Conservation (phyloP, 2,888 invertebrate genomes). For the Synergus umbraculus region DNA sequence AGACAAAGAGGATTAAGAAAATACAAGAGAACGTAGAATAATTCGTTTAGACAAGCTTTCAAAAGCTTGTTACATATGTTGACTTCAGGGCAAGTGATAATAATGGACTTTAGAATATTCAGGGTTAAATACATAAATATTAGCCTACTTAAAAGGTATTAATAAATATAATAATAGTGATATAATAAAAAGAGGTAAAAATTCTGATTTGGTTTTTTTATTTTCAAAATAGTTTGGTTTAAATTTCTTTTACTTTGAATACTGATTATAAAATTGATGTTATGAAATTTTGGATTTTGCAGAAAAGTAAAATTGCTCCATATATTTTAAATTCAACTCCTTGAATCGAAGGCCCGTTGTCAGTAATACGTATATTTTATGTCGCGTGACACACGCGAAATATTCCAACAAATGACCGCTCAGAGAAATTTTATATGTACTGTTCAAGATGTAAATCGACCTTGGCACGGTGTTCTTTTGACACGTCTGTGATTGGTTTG, state of each 20-base stretch:
- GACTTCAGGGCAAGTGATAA: conserved; percentile 46
- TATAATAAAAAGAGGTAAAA: too few species aligned
- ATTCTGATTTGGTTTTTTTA: background rate
- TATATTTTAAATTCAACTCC: background rate
- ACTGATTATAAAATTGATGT: too few species aligned
- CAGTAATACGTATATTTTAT: conserved; percentile 5
- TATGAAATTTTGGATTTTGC: background rate
- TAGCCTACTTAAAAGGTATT: background rate
- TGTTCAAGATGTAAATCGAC: conserved; percentile 17
- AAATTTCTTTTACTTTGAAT: background rate
- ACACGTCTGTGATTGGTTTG: background rate
- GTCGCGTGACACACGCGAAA: conserved; percentile 45
- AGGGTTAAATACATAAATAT: conserved; percentile 45
- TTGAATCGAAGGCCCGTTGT: conserved; percentile 17
- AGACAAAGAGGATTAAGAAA: conserved; percentile 26
- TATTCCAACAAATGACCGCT: conserved; percentile 30
- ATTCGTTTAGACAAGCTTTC: conserved; percentile 56
- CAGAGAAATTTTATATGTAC: background rate
- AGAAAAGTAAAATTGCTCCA: background rate
- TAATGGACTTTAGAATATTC: conserved; percentile 45
- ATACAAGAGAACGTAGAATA: conserved; percentile 52
- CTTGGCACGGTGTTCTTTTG: conserved; percentile 16
- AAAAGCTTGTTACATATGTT: conserved; percentile 47
- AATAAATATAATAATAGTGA: too few species aligned
- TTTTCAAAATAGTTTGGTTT: background rate